Base-by-base conservation (phyloP, 2,113 vertebrate genomes). In the Meleagris gallopavo region DNA sequence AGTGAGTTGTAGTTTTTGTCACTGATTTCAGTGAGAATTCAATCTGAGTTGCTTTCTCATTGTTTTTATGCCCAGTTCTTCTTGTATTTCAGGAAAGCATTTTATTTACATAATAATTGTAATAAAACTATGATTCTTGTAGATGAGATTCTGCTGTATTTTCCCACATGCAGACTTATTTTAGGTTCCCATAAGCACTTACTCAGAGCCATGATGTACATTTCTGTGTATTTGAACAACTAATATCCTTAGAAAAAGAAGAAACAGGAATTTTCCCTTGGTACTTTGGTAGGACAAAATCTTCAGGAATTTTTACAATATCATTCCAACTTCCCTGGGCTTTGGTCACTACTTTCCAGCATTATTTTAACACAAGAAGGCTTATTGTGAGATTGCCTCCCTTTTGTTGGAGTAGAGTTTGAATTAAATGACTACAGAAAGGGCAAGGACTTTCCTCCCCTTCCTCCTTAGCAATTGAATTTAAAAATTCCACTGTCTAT, bases 401-500 rank as follows among this genome's bases (percentile, higher is more conserved):
- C 78, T 84, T 85, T 17, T 48, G 22, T 83, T 48, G 82, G 46
- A 64, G 82, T 34, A 54, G 60, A 79, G 20, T 67, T 84, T 79
- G 78, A 67, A 66, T 91, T 72, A 89, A 92, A 94, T 72, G 10
- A 78, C 46, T 83, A 34, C 11, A 22, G 66, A 69, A 74, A 82
- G 38, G 32, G 41, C 45, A 87, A 84, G 36, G 73, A 71, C 50
- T 74, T 88, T 88, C 57, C 36, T 61, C 55, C 41, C 32, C 9
- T 73, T 88, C 29, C 15, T 85, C 34, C 36, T 58, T 60, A 86
- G 66, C 78, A 95, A 86, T 1, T 83, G 74, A 72, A 84, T 75
- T 89, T n/a, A 54, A 92, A 96, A 92, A 78, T 30, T 41, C 32
- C 40, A 73, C 64, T 89, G 71, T 88, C 50, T 95, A 95, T 82